These are phyloP conservation scores for Myotis lucifugus DNA, from an alignment of 2,113 vertebrate genomes.

Conservation along the genomic window DNA sequence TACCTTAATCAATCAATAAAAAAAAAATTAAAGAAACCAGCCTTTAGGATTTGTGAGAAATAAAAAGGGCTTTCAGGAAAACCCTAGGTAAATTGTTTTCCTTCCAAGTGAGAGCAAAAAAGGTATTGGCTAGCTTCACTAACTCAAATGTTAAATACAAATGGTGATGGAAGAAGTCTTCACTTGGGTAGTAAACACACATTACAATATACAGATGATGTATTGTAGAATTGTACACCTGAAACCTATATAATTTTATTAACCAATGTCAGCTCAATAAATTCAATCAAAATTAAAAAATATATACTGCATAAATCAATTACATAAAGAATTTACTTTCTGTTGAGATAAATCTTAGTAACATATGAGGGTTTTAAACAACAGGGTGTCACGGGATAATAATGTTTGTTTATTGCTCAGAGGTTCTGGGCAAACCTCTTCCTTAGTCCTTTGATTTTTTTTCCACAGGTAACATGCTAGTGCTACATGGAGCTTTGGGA, in stretches of 20 bases:
- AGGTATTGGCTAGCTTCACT: neutral
- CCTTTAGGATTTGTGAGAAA: neutral
- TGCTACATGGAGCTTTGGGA: too few species aligned
- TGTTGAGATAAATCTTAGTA: neutral
- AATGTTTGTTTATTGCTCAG: neutral
- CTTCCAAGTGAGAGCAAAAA: neutral
- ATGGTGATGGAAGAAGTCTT: too few species aligned
- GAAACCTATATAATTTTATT: too few species aligned
- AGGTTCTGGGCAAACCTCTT: neutral
- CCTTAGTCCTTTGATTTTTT: neutral
- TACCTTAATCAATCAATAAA: too few species aligned
- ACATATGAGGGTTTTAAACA: neutral
- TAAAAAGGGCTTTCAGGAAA: neutral
- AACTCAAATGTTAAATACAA: too few species aligned
- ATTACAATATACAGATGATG: too few species aligned
- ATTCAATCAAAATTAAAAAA: too few species aligned
- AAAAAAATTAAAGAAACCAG: neutral
- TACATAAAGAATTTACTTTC: neutral
- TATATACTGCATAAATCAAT: too few species aligned
- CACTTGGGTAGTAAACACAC: too few species aligned
- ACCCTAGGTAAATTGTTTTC: neutral
- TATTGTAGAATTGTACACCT: too few species aligned
- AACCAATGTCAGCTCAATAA: too few species aligned
- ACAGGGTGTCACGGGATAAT: too few species aligned
- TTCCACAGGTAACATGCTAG: neutral